Percentiles rank a stretch among this genome's conserved stretches.
Conservation (phyloP, 1,140 invertebrate genomes). For the Sitophilus oryzae region DNA sequence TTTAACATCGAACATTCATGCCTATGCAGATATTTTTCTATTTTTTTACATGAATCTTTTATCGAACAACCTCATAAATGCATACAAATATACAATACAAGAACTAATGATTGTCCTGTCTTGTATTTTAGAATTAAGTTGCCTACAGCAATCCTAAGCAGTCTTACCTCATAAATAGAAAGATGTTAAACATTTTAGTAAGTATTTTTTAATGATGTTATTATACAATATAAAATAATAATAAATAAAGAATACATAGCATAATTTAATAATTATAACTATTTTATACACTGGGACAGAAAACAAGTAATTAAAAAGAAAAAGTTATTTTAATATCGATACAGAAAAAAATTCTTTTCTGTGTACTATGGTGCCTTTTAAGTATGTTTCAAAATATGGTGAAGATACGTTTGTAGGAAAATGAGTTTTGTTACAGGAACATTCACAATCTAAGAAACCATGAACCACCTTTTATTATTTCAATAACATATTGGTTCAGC, state of each 20-base stretch:
- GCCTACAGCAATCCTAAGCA: constrained; percentile 33
- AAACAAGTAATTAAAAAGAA: not conserved
- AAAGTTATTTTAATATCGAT: constrained; percentile 17
- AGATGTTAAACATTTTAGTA: constrained; percentile 42
- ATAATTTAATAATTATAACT: constrained; percentile 21
- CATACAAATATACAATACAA: constrained; percentile 8
- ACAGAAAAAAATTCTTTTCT: constrained; percentile 27
- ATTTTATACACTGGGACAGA: constrained; percentile 28
- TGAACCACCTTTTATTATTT: too few species aligned
- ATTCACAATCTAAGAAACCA: too few species aligned
- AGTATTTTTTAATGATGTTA: constrained; percentile 28
- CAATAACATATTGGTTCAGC: too few species aligned
- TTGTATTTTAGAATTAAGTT: constrained; percentile 24
- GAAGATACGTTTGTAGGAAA: constrained; percentile 22
- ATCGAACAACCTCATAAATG: constrained; percentile 20
- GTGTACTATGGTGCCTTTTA: constrained; percentile 31
- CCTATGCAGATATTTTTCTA: constrained; percentile 26
- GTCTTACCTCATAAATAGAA: constrained; percentile 20
- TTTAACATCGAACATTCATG: constrained; percentile 38
- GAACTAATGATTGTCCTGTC: too few species aligned
- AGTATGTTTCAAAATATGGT: constrained; percentile 6
- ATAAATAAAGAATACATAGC: constrained; percentile 7
- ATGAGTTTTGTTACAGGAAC: too few species aligned
- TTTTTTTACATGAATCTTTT: constrained; percentile 35
- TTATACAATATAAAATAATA: constrained; percentile 12